These are phyloP conservation scores for Dolichotis patagonum DNA, from an alignment of 2,113 vertebrate genomes.

Conservation along the genomic window DNA sequence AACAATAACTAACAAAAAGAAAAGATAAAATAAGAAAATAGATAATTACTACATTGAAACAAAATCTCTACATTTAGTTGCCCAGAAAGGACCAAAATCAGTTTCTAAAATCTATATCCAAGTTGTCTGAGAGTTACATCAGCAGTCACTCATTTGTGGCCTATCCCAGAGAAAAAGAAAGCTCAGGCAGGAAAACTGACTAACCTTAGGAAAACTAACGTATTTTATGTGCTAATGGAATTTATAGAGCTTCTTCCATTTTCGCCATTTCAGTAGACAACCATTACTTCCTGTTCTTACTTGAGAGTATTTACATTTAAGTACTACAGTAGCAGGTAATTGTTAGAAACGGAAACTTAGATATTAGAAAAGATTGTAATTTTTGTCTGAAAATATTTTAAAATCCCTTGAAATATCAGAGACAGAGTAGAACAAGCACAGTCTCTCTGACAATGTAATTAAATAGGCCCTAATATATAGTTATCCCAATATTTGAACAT, in stretches of 20 bases:
- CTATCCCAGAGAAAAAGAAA: not conserved
- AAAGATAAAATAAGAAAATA: not conserved
- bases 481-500: not conserved
- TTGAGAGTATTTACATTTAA: not conserved
- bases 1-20: not conserved
- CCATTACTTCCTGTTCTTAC: not conserved
- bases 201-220: not conserved
- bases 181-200: not conserved
- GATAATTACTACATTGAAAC: not conserved
- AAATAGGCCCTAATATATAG: not conserved
- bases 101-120: not conserved
- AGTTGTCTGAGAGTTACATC: not conserved
- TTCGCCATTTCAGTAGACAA: conserved; percentile 46
- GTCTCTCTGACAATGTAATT: too few species aligned
- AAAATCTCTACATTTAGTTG: not conserved
- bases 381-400: not conserved
- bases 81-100: not conserved
- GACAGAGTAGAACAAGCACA: too few species aligned
- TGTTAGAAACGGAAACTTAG: not conserved
- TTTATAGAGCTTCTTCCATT: not conserved
- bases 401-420: not conserved
- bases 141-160: not conserved
- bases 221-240: not conserved
- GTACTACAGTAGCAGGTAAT: not conserved
- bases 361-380: not conserved